Evolutionary conservation across 2,888 invertebrate species (phyloP).

Genomic region (Drosophila austrosaltans): DNA sequence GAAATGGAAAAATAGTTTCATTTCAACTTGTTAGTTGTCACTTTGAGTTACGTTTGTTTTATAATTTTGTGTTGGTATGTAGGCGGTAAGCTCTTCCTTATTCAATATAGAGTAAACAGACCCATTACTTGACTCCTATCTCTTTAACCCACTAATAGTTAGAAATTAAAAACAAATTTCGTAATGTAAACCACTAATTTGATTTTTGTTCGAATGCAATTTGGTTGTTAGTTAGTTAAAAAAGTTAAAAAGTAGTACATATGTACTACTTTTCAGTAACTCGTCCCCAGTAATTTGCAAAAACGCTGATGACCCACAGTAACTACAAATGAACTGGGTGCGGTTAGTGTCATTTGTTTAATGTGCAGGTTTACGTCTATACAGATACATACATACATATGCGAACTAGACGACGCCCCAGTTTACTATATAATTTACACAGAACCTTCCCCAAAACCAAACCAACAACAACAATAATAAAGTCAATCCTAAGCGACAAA

Average conservation of each 20-base stretch:
- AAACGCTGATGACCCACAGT: conserved; percentile 14
- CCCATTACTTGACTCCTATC: not conserved
- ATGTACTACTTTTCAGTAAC: not conserved
- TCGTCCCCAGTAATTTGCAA: conserved; percentile 6
- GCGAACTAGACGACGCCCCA: conserved; percentile 1
- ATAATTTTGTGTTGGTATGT: not conserved
- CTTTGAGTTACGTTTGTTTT: not conserved
- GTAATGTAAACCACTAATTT: conserved; percentile 7
- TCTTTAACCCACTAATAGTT: not conserved
- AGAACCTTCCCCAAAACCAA: not conserved
- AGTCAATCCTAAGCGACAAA: too few species aligned
- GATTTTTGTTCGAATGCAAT: conserved; percentile 28
- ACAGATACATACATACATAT: not conserved
- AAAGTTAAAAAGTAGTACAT: too few species aligned
- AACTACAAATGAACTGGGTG: conserved; percentile 7
- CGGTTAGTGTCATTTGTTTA: conserved; percentile 5
- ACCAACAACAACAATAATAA: too few species aligned
- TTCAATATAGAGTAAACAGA: too few species aligned
- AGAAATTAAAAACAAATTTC: conserved; percentile 15
- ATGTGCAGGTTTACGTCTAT: not conserved
- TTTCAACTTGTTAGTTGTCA: not conserved
- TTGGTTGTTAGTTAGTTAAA: conserved; percentile 47
- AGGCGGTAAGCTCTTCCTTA: not conserved
- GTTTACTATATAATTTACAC: conserved; percentile 6
- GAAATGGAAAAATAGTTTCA: not conserved